Base-by-base conservation (phyloP, 1,140 invertebrate species). In the Cylas formicarius region DNA sequence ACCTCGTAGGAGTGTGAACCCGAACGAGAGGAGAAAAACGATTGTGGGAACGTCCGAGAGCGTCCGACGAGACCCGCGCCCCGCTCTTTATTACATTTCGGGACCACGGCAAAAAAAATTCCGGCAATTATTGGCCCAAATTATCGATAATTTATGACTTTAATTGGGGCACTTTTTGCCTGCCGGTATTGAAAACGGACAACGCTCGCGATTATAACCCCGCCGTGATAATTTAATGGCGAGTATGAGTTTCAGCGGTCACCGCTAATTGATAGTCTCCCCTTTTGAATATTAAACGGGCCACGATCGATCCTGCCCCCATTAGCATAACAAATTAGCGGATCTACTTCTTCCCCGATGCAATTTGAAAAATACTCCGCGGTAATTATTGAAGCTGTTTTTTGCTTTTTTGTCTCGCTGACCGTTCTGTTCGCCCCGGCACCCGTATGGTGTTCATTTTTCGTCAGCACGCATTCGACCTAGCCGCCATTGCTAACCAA, bases 61-160 rank as follows among this genome's bases (percentile, higher is more conserved):
- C 18, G 14, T 31, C 6, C 7, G 6, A 31, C 14, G 28, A 31
- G 55, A 52, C 54, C 55, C 54, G 54, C 51, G 43, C 55, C 53
- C 49, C 44, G 41, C 34, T 29, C 37, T 54, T 45, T 50, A 55
- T 56, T 35, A 20, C 33, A 14, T 35, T 35, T 4, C 14, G 16
- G 16, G 6, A 50, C 52, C 52, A 17, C 4, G 18, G 14, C 18
- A 13, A 17, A 13, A 16, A 31, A 31, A 31, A 31, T 31, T 31
- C 28, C 28, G 18, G 28, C 28, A 31, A 31, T 31, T 31, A 31
- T 31, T 31, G 28, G 28, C 28, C 28, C 28, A 31, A 31, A 31
- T 31, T 31, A 31, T 31, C 6, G 13, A 31, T 31, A 31, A 31
- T 31, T 31, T 31, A 31, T 31, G 28, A 31, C 28, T 31, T 31